These are phyloP conservation scores for Celastrina argiolus DNA, from an alignment of 2,888 invertebrate genomes.

Conservation along the genomic window DNA sequence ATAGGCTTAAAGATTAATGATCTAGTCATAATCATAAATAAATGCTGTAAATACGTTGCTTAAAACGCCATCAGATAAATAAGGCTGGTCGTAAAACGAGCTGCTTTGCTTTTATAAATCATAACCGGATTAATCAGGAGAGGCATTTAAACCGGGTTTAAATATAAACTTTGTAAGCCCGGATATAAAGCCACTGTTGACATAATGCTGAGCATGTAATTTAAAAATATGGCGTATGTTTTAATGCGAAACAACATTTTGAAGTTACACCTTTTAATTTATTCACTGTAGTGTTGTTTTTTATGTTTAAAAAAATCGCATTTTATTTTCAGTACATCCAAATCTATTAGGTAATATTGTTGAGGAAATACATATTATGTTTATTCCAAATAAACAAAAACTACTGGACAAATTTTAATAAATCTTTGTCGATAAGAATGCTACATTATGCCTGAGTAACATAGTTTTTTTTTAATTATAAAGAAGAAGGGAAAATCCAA, in stretches of 20 bases:
- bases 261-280: background rate
- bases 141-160: constrained; percentile 5
- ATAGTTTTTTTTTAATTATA: no score
- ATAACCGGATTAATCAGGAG: constrained; percentile 23
- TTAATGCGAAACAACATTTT: constrained; percentile 6
- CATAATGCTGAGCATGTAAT: constrained; percentile 6
- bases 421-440: no score
- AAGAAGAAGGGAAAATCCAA: no score
- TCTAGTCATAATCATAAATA: constrained; percentile 7
- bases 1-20: background rate
- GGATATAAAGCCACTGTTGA: constrained; percentile 15
- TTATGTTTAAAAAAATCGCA: background rate
- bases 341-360: no score
- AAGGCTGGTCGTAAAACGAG: constrained; percentile 16
- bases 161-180: background rate
- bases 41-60: constrained; percentile 10
- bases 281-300: background rate
- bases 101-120: constrained; percentile 22
- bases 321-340: background rate
- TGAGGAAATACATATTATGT: no score
- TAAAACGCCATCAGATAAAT: constrained; percentile 19
- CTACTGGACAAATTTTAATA: no score
- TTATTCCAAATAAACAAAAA: no score
- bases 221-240: constrained; percentile 3
- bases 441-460: no score